Evolutionary conservation across 2,888 invertebrate species (phyloP).

Genomic region (Zhengitettix transpicula): DNA sequence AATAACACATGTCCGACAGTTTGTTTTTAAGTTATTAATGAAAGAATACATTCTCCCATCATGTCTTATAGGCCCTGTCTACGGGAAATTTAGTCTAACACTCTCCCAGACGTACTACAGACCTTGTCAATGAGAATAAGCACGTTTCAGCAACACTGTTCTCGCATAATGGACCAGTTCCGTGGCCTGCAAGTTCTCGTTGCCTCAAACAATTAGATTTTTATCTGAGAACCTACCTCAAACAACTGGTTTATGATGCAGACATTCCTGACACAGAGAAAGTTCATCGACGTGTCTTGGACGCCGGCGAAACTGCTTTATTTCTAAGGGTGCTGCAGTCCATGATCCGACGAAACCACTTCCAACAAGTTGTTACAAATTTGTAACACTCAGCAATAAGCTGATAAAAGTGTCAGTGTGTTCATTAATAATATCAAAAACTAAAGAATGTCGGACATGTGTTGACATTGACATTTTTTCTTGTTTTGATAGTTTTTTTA

Average conservation of each 20-base stretch:
- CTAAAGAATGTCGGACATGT: neutral
- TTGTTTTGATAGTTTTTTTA: neutral
- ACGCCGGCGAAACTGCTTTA: neutral
- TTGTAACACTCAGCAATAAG: neutral
- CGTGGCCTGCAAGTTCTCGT: conserved; percentile 6
- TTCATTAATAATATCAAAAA: neutral
- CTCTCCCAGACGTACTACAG: no score
- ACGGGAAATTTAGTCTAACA: no score
- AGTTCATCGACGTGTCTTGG: neutral
- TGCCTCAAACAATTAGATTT: conserved; percentile 15
- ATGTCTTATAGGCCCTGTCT: no score
- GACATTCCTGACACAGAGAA: neutral
- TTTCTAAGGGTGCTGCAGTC: neutral
- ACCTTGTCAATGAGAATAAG: no score
- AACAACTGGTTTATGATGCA: conserved; percentile 13
- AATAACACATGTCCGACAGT: no score
- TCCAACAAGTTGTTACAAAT: neutral
- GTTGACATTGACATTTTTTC: neutral
- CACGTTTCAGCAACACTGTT: no score
- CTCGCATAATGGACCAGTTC: neutral
- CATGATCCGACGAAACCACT: neutral
- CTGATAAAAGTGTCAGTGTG: neutral
- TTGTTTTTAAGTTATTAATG: no score
- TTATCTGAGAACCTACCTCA: conserved; percentile 7
- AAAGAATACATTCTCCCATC: no score